Conservation (phyloP, 1,140 invertebrate species). For the Bombus ignitus region DNA sequence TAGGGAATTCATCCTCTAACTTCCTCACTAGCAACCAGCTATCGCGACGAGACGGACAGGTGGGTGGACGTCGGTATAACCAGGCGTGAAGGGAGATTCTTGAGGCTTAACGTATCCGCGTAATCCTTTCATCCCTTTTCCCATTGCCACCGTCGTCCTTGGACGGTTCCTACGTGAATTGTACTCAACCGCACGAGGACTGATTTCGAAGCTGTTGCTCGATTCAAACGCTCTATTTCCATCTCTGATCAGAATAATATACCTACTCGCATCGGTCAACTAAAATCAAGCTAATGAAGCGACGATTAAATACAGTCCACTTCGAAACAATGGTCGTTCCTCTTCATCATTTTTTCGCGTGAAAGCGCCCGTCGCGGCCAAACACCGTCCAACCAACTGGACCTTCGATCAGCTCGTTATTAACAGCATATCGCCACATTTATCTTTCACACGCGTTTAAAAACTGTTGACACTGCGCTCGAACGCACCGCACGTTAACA, state of each 20-base stretch:
- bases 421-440: constrained; percentile 30
- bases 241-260: background rate
- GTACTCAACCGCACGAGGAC: constrained; percentile 11
- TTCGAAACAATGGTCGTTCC: background rate
- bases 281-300: constrained; percentile 25
- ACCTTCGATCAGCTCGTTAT: constrained; percentile 17
- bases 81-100: constrained; percentile 70
- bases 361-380: background rate
- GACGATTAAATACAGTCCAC: constrained; percentile 1
- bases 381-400: background rate
- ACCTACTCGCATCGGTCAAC: background rate
- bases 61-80: constrained; percentile 70
- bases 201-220: constrained; percentile 36
- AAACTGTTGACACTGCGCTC: constrained; percentile 30
- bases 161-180: constrained; percentile 65
- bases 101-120: constrained; percentile 74
- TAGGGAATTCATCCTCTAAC: constrained; percentile 54
- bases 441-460: constrained; percentile 19
- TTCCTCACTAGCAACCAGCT: constrained; percentile 54
- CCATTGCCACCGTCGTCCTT: constrained; percentile 57
- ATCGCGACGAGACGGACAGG: constrained; percentile 69
- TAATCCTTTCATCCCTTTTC: constrained; percentile 78
- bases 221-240: constrained; percentile 21
- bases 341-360: constrained; percentile 18
- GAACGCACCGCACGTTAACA: constrained; percentile 15